A percentile compares a stretch with the other conserved stretches of the same genome.
Evolutionary conservation across 2,888 invertebrate genomes (phyloP).

Genomic region (Aproaerema taeniolella): DNA sequence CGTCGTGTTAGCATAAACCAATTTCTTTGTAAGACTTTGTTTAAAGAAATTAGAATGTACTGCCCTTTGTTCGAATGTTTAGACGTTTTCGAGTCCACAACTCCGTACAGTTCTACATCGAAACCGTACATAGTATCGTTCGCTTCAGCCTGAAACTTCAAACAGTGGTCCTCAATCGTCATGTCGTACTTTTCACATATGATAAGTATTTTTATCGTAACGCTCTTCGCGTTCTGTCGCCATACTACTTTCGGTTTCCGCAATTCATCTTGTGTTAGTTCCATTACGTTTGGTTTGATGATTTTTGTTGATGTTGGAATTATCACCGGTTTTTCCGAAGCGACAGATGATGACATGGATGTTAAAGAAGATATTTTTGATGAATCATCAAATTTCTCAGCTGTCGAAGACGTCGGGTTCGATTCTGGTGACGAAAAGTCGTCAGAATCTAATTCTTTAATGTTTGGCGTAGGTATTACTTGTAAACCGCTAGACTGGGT

Average conservation of each 20-base stretch:
- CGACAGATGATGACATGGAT: no score
- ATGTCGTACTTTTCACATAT: conserved; percentile 49
- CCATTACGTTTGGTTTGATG: not conserved
- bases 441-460: conserved; percentile 33
- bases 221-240: conserved; percentile 44
- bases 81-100: conserved; percentile 34
- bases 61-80: conserved; percentile 50
- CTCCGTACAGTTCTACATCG: conserved; percentile 55
- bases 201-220: conserved; percentile 51
- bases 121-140: conserved; percentile 48
- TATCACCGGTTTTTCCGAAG: no score
- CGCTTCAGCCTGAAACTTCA: conserved; percentile 40
- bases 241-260: conserved; percentile 53
- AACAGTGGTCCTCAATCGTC: conserved; percentile 32
- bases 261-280: conserved; percentile 18
- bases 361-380: no score
- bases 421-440: conserved; percentile 30
- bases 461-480: conserved; percentile 11
- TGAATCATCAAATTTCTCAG: no score
- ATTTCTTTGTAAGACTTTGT: conserved; percentile 40
- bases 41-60: conserved; percentile 48
- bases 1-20: conserved; percentile 52
- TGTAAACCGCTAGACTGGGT: conserved; percentile 17
- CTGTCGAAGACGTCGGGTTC: no score
- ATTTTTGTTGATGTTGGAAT: no score